A percentile compares a stretch with the other conserved stretches of the same genome.
Conservation (phyloP, 2,888 invertebrate species). For the Trichogramma evanescens region DNA sequence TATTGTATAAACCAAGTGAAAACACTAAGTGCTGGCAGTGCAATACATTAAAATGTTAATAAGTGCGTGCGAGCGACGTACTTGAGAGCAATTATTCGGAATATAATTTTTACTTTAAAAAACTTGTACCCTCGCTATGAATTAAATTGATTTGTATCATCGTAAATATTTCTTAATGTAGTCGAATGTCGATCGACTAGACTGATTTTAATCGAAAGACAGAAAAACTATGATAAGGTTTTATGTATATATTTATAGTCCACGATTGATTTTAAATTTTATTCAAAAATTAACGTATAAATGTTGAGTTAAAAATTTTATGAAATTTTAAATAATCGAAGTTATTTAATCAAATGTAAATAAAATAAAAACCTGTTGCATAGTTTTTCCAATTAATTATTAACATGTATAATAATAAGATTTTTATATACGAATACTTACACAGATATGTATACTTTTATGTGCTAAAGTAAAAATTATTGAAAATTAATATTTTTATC, state of each 20-base stretch:
- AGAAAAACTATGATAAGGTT: too few species aligned
- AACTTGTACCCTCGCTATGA: constrained; percentile 18
- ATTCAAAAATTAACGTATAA: too few species aligned
- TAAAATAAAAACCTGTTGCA: neutral
- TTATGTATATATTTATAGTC: too few species aligned
- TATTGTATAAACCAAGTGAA: constrained; percentile 3
- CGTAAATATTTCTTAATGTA: too few species aligned
- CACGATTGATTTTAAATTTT: too few species aligned
- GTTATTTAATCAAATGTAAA: neutral
- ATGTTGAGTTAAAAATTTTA: too few species aligned
- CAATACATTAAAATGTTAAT: constrained; percentile 27
- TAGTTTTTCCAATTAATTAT: constrained; percentile 1
- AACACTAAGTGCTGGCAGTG: constrained; percentile 33
- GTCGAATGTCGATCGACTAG: too few species aligned
- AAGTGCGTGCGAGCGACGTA: neutral
- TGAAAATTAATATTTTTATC: constrained; percentile 37
- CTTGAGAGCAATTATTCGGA: neutral
- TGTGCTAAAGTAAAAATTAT: constrained; percentile 23
- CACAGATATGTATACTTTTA: neutral
- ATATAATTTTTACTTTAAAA: constrained; percentile 12
- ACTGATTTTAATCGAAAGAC: too few species aligned
- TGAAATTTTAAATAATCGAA: too few species aligned
- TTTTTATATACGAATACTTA: neutral
- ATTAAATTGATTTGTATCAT: too few species aligned
- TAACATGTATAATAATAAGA: neutral